A percentile compares a stretch with the other conserved stretches of the same genome.
Evolutionary conservation across 2,888 invertebrate species (phyloP).

Genomic region (Ganaspis brasiliensis): DNA sequence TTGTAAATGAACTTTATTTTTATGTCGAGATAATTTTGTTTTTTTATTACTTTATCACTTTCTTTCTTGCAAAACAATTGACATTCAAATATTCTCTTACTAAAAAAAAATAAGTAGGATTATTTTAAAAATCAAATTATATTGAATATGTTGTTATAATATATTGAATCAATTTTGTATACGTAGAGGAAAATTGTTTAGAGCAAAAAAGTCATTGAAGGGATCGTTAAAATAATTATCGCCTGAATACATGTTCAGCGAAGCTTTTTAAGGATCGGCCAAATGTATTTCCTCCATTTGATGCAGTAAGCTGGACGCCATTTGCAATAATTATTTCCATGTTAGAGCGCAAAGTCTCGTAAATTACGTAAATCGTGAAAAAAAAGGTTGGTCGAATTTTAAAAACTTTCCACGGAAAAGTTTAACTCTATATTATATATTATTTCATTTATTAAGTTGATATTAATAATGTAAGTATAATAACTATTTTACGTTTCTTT

Average conservation of each 20-base stretch:
- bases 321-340: background rate
- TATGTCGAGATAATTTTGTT: too few species aligned
- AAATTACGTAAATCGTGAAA: constrained; percentile 4
- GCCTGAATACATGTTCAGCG: background rate
- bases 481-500: too few species aligned
- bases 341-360: background rate
- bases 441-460: too few species aligned
- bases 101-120: too few species aligned
- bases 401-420: background rate
- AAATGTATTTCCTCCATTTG: constrained; percentile 6
- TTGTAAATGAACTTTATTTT: too few species aligned
- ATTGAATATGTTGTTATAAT: too few species aligned
- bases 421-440: background rate
- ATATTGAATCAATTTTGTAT: background rate
- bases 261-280: constrained; percentile 10
- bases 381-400: background rate
- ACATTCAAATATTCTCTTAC: too few species aligned
- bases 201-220: background rate
- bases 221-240: background rate
- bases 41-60: too few species aligned
- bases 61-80: too few species aligned
- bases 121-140: too few species aligned
- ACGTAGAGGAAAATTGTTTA: background rate
- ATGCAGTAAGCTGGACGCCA: background rate
- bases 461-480: too few species aligned